Evolutionary conservation across 1,140 invertebrate species (phyloP).

Genomic region (Caerostris extrusa): DNA sequence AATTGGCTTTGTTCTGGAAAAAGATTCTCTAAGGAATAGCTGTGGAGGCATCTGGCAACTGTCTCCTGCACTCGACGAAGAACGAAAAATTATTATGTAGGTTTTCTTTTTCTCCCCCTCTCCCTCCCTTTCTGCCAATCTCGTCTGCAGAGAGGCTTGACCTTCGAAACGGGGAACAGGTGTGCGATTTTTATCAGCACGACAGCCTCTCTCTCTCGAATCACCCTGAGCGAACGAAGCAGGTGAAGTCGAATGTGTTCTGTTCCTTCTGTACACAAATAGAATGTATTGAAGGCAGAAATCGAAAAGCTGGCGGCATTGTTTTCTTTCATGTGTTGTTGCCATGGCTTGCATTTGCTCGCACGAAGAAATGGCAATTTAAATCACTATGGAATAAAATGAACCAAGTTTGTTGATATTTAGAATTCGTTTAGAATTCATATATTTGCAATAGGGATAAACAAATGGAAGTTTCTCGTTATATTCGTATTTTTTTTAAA

Average conservation of each 20-base stretch:
- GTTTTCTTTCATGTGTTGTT: no score
- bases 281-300: no score
- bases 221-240: not conserved
- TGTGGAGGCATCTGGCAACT: not conserved
- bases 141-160: not conserved
- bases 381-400: no score
- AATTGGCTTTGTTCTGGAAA: not conserved
- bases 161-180: constrained; percentile 34
- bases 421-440: no score
- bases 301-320: no score
- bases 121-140: not conserved
- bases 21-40: not conserved
- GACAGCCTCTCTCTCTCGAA: not conserved
- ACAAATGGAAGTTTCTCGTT: no score
- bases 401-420: no score
- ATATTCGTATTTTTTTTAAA: no score
- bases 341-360: no score
- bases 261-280: not conserved
- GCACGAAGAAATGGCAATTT: no score
- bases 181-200: not conserved
- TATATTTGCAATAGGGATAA: no score
- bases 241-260: not conserved
- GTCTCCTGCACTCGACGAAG: not conserved
- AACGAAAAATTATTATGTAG: not conserved
- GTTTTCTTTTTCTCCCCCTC: not conserved